Percentiles rank a stretch among this genome's conserved stretches.
Conservation (phyloP, 2,888 invertebrate species). For the Hydrotaea cyrtoneurina region DNA sequence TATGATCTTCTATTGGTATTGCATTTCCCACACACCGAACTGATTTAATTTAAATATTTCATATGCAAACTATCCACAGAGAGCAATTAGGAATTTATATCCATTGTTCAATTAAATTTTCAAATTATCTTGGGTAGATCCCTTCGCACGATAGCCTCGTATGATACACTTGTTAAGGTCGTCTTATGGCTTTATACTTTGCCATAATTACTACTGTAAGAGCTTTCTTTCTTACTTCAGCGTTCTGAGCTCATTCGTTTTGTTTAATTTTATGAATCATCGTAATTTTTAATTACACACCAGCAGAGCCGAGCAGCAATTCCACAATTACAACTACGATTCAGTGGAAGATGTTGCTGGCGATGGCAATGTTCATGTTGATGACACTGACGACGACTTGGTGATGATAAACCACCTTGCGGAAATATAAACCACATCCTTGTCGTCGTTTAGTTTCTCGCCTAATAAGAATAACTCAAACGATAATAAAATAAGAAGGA, state of each 20-base stretch:
- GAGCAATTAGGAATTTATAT: too few species aligned
- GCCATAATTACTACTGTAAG: background rate
- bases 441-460: conserved; percentile 53
- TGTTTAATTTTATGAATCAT: conserved; percentile 60
- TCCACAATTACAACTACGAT: conserved; percentile 22
- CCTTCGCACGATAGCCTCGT: too few species aligned
- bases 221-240: background rate
- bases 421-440: conserved; percentile 63
- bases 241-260: background rate
- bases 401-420: conserved; percentile 60
- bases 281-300: conserved; percentile 66
- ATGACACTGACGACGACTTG: background rate
- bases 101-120: too few species aligned
- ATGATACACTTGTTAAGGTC: background rate
- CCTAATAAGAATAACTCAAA: conserved; percentile 29
- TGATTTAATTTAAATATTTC: too few species aligned
- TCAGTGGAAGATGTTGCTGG: background rate
- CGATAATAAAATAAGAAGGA: conserved; percentile 13
- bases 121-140: too few species aligned
- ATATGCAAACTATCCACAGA: too few species aligned
- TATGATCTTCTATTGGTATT: too few species aligned
- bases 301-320: conserved; percentile 12
- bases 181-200: background rate
- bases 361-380: background rate
- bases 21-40: too few species aligned